phyloP scores from a whole-genome alignment of 2,113 vertebrate genomes.

The Stomatorhinus ivindoensis region DNA sequence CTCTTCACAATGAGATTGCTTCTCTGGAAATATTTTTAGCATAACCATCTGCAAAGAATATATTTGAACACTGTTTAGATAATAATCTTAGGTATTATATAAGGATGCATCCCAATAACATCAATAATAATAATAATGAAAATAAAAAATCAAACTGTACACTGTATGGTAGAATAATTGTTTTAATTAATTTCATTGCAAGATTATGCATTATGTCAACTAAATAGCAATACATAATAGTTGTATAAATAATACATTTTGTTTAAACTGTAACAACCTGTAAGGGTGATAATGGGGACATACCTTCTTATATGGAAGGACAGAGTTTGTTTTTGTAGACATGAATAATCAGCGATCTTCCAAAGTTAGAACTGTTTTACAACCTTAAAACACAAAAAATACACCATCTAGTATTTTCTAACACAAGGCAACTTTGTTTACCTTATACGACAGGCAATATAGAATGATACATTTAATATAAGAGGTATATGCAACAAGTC shows the following conservation, averaged over 20 bases:
- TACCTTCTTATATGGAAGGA: conserved; percentile 52
- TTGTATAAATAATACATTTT: background rate
- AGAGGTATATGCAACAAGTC: background rate
- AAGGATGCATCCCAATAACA: background rate
- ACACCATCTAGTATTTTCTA: background rate
- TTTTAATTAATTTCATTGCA: background rate
- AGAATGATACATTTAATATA: background rate
- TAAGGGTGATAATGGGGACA: background rate
- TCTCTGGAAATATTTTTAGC: background rate
- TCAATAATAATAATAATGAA: background rate
- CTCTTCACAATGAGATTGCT: background rate
- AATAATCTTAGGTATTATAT: background rate
- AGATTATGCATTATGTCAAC: background rate
- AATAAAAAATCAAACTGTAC: background rate
- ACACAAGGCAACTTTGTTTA: background rate
- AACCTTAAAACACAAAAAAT: background rate
- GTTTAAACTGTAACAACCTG: background rate
- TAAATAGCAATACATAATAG: background rate
- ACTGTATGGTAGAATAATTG: background rate
- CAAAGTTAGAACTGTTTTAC: background rate
- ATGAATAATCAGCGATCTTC: background rate
- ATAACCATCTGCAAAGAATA: conserved; percentile 11
- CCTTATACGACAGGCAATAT: background rate
- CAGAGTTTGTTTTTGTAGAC: conserved; percentile 38
- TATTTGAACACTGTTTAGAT: background rate